Evolutionary conservation across 2,888 invertebrate genomes (phyloP).

Genomic region (Cloeon dipterum): DNA sequence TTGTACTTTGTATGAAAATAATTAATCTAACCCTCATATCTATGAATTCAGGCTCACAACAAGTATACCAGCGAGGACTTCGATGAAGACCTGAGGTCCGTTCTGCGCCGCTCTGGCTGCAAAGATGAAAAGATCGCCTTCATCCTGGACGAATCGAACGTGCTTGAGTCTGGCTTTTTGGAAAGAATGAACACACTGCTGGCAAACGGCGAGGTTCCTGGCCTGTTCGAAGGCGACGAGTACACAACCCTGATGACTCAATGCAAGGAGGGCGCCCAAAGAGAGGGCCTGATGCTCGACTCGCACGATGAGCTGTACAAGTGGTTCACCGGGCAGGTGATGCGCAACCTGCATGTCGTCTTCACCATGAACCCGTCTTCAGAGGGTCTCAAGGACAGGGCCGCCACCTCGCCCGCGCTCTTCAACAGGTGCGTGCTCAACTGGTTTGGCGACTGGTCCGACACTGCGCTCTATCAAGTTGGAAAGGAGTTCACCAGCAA

Average conservation of each 20-base stretch:
- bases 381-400: slow-evolving; percentile 92
- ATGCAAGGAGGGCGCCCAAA: slow-evolving; percentile 95
- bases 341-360: slow-evolving; percentile 97
- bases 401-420: slow-evolving; percentile 94
- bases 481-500: slow-evolving; percentile 92
- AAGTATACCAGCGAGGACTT: slow-evolving; percentile 98
- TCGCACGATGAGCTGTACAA: slow-evolving; percentile 97
- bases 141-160: slow-evolving; percentile 97
- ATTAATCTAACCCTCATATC: neutral
- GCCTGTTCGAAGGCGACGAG: slow-evolving; percentile 89
- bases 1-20: neutral
- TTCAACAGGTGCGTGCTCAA: slow-evolving; percentile 91
- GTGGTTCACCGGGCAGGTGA: slow-evolving; percentile 98
- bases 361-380: slow-evolving; percentile 99
- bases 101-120: slow-evolving; percentile 64
- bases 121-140: slow-evolving; percentile 98
- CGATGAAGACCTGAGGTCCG: slow-evolving; percentile 89
- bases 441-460: slow-evolving; percentile 99
- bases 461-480: slow-evolving; percentile 80
- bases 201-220: slow-evolving; percentile 96
- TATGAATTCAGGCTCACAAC: slow-evolving; percentile 57
- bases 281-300: slow-evolving; percentile 95
- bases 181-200: slow-evolving; percentile 97
- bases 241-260: slow-evolving; percentile 98
- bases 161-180: slow-evolving; percentile 92